Base-by-base conservation (phyloP, 2,888 invertebrate genomes). In the Conistra vaccinii region DNA sequence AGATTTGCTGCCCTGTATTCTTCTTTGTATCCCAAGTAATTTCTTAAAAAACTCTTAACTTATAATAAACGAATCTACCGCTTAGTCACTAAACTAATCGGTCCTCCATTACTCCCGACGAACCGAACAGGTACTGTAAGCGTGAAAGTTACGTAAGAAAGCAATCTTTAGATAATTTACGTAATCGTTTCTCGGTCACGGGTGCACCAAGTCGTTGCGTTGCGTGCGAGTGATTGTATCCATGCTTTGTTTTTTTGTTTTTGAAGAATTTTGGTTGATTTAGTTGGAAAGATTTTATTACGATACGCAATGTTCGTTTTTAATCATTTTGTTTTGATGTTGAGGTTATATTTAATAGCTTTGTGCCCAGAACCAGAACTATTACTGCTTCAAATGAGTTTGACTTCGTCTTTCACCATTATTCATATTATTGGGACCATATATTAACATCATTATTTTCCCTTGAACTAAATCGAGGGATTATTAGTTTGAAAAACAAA, bases 111-210 rank as follows among this genome's bases (percentile, higher is more conserved):
- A 76, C 26, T 66, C 63, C 62, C 57, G 62, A n/a, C 39, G n/a
- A 26, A 55, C 26, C 23, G 53, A 62, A 71, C 74, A 39, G 67
- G 63, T 75, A 70, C 29, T 14, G 26, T 53, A 26, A 66, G 53
- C 42, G 58, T 51, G 58, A 42, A 55, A 68, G 60, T 84, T 74
- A 69, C 35, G 57, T 69, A 74, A 84, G 70, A 72, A 48, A 63
- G 70, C 63, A 78, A 77, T 81, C 70, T 42, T 62, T 60, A 69
- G 61, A 68, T 68, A 62, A 68, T 73, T 83, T 78, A 73, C 76
- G 81, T 84, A 78, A 84, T 60, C 39, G 42, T 78, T 73, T 81
- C 55, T 84, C 58, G 84, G 84, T 84, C 76, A 81, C 67, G 65
- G 76, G 74, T 74, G 70, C 80, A 72, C 4, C 29, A 67, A 74